Base-by-base conservation (phyloP, 2,888 invertebrate genomes). In the Bruchidius siliquastri region DNA sequence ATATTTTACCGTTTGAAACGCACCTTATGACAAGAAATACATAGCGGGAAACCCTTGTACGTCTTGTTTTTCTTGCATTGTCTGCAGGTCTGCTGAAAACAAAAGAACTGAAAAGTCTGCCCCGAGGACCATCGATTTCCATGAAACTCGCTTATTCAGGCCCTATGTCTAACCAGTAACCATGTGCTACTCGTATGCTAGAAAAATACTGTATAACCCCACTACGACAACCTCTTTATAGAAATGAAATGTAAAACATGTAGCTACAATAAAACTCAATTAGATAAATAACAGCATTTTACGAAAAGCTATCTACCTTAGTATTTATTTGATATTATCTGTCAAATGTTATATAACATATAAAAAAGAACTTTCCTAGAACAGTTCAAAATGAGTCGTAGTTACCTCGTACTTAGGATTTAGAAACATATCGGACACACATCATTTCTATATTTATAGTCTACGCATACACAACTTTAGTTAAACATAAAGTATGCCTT, bases 21-120 rank as follows among this genome's bases (percentile, higher is more conserved):
- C 80, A 83, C 83, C 82, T 83, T 82, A 77, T 81, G 80, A 78
- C 83, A 83, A 76, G 78, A 79, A 74, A 77, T 78, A 79, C 84
- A 84, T 73, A 83, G 80, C 71, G 80, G 79, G 78, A 84, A 83
- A 81, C 82, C 81, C 78, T 79, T 81, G 80, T 79, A 82, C 21
- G 80, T 81, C 82, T 83, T 82, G 74, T 77, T 79, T 77, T 77
- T 80, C 78, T 82, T 83, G 80, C 83, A 84, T 77, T 80, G 80
- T 78, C 82, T 80, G 80, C 84, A 83, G 77, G 76, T 82, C 82
- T 83, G 82, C 76, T 77, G 72, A 75, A 80, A 78, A 77, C 75
- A 79, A 80, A 78, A 75, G 72, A 79, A 78, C 72, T 79, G 76
- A 78, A 76, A 75, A 75, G 72, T 71, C 69, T 21, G 72, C 72